phyloP scores from a whole-genome alignment of 2,888 invertebrate species.

The Campoplex capitator region DNA sequence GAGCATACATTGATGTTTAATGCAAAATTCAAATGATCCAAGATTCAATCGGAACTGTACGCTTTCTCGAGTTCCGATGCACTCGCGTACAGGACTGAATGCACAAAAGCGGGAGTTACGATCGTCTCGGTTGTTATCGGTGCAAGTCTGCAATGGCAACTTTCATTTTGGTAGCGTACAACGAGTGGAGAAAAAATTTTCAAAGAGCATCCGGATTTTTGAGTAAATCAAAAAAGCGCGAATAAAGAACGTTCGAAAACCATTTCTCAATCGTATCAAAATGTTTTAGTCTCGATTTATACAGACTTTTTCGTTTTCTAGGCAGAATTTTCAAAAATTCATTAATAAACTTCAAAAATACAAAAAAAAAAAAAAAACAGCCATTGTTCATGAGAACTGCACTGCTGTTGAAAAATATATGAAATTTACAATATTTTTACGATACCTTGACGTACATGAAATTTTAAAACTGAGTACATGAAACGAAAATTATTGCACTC shows the following conservation, averaged over 20 bases:
- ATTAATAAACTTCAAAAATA: too few relatives aligned
- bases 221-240: not conserved
- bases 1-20: constrained; percentile 82
- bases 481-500: too few relatives aligned
- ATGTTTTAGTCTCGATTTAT: not conserved
- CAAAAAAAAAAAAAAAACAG: too few relatives aligned
- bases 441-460: too few relatives aligned
- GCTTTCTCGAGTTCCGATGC: constrained; percentile 41
- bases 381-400: too few relatives aligned
- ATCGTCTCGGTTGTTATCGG: constrained; percentile 12
- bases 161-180: constrained; percentile 75
- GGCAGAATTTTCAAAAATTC: too few relatives aligned
- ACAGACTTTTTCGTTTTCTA: too few relatives aligned
- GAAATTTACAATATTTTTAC: too few relatives aligned
- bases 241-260: not conserved
- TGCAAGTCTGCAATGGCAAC: not conserved
- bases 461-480: too few relatives aligned
- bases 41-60: constrained; percentile 48
- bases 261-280: not conserved
- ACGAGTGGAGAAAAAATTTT: constrained; percentile 82
- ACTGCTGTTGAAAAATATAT: too few relatives aligned
- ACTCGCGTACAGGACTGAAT: not conserved
- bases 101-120: not conserved
- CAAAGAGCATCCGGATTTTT: constrained; percentile 70
- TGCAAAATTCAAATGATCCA: constrained; percentile 83